A percentile compares a stretch with the other conserved stretches of the same genome.
phyloP scores from a whole-genome alignment of 2,113 vertebrate genomes.

The Lepus americanus region DNA sequence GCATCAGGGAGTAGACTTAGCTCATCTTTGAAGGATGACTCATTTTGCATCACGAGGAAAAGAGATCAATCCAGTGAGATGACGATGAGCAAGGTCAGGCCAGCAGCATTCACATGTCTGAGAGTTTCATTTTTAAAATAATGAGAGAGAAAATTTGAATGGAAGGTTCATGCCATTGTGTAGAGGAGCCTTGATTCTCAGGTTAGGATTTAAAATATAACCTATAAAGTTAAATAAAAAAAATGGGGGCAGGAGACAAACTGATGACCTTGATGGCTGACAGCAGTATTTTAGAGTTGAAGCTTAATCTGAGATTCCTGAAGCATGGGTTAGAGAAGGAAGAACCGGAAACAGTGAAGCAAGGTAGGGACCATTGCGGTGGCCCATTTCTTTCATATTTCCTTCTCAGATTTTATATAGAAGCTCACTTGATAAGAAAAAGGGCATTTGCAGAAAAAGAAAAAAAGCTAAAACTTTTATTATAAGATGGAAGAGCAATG shows the following conservation, averaged over 20 bases:
- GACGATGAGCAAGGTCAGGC: not conserved
- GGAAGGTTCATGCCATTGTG: not conserved
- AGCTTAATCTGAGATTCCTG: not conserved
- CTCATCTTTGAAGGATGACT: not conserved
- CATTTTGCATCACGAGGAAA: not conserved
- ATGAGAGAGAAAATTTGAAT: not conserved
- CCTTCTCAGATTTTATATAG: not conserved
- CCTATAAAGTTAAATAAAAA: not conserved
- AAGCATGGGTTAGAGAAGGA: not conserved
- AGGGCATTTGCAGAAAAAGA: not conserved
- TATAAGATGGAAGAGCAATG: not conserved
- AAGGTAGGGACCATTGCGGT: not conserved
- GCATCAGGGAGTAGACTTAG: not conserved
- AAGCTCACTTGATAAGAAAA: not conserved
- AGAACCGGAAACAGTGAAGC: not conserved
- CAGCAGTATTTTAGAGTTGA: not conserved
- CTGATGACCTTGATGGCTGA: not conserved
- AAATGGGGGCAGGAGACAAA: not conserved
- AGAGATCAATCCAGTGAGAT: not conserved
- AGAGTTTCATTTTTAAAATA: not conserved
- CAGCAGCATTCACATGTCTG: not conserved
- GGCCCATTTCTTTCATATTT: not conserved
- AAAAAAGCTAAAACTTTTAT: not conserved
- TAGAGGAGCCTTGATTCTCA: not conserved
- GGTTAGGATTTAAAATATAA: conserved; percentile 24